Evolutionary conservation across 2,888 invertebrate genomes (phyloP).

Genomic region (Trissonchulus sp.): DNA sequence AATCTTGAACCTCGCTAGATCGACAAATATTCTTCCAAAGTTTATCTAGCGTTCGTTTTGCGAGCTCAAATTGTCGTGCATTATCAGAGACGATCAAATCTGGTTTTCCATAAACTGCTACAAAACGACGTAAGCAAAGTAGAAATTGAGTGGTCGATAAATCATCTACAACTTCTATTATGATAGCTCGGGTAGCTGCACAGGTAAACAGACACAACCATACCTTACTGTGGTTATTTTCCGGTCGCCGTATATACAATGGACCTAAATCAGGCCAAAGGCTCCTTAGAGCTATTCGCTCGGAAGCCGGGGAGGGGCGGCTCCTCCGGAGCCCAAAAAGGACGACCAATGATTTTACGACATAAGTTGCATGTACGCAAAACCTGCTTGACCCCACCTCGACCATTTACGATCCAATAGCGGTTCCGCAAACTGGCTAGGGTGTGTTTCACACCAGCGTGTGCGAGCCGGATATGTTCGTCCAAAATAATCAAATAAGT

Average conservation of each 20-base stretch:
- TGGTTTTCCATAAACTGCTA: too few species aligned
- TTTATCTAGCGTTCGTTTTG: neutral
- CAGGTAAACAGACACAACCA: constrained; percentile 53
- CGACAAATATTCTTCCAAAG: neutral
- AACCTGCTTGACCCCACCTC: constrained; percentile 14
- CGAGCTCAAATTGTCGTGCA: constrained; percentile 51
- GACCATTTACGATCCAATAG: constrained; percentile 15
- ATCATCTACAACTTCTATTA: constrained; percentile 50
- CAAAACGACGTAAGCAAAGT: too few species aligned
- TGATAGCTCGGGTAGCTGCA: constrained; percentile 50
- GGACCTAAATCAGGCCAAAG: too few species aligned
- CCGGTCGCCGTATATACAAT: too few species aligned
- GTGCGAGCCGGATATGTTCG: neutral
- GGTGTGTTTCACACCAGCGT: constrained; percentile 19
- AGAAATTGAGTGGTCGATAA: constrained; percentile 45
- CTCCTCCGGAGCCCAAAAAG: neutral
- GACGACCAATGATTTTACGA: neutral
- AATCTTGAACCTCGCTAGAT: constrained; percentile 15
- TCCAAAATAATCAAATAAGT: neutral
- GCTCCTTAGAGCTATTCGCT: too few species aligned
- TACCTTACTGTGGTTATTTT: constrained; percentile 38
- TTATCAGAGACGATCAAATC: constrained; percentile 53
- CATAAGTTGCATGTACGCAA: constrained; percentile 5
- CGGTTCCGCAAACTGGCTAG: neutral
- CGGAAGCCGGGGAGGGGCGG: constrained; percentile 11